phyloP scores from a whole-genome alignment of 1,140 invertebrate species.

The Tenebrio molitor region DNA sequence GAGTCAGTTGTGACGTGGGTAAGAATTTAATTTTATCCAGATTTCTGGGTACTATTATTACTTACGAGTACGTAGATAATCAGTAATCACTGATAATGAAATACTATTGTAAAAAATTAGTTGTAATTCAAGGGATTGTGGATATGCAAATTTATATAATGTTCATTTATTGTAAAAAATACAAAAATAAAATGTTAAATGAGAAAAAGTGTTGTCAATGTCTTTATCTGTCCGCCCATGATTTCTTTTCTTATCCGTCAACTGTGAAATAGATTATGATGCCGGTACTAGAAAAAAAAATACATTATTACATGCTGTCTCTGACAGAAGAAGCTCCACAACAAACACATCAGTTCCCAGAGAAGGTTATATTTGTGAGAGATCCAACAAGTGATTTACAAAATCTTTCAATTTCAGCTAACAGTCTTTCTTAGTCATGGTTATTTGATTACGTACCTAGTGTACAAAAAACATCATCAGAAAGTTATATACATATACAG shows the following conservation, averaged over 20 bases:
- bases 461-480: constrained; percentile 68
- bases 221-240: no score
- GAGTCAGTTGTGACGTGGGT: constrained; percentile 52
- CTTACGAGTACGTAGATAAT: no score
- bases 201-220: not conserved
- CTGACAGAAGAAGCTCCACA: constrained; percentile 82
- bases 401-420: constrained; percentile 93
- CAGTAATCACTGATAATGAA: not conserved
- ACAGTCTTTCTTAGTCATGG: constrained; percentile 88
- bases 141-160: no score
- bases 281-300: no score
- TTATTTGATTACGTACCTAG: constrained; percentile 89
- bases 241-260: no score
- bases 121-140: no score
- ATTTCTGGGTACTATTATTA: not conserved
- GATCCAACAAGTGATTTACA: constrained; percentile 89
- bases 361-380: constrained; percentile 89
- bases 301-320: no score
- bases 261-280: no score
- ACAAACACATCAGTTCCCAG: no score
- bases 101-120: no score
- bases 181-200: no score
- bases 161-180: no score
- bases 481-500: constrained; percentile 6
- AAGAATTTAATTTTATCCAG: not conserved